Evolutionary conservation across 37 sponge, comb jelly and placozoan genomes (phyloP).

Genomic region (Trichoplax adhaerens): DNA sequence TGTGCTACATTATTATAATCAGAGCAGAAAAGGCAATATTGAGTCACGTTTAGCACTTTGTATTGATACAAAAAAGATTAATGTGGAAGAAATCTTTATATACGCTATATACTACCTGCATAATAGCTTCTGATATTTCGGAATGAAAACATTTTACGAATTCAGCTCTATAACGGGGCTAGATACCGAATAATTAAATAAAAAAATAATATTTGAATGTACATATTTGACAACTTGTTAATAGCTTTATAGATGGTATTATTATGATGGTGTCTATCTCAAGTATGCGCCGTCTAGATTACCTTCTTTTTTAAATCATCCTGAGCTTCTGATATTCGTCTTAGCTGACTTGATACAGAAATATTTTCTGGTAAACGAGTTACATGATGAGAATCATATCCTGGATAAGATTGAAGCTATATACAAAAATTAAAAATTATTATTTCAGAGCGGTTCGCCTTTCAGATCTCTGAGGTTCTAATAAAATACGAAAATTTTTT

Average conservation of each 20-base stretch:
- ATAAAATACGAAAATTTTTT: neutral
- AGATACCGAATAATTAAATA: neutral
- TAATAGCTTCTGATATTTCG: conserved; percentile 11
- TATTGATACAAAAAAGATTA: no score
- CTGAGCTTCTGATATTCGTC: conserved; percentile 50
- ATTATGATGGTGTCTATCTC: no score
- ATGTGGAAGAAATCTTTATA: no score
- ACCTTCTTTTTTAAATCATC: conserved; percentile 24
- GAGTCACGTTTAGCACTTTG: no score
- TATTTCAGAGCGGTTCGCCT: neutral
- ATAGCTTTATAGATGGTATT: no score
- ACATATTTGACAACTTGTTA: no score
- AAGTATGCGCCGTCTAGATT: neutral
- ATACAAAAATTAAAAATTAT: neutral
- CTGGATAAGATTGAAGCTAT: conserved; percentile 64
- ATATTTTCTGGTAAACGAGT: conserved; percentile 69
- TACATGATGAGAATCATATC: conserved; percentile 18
- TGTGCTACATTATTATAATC: no score
- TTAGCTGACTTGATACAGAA: conserved; percentile 22
- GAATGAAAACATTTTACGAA: conserved; percentile 6
- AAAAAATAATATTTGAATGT: no score
- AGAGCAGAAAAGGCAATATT: no score
- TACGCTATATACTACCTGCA: no score
- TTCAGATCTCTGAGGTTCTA: neutral
- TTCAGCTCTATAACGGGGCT: conserved; percentile 16